These are phyloP conservation scores for Alosa alosa DNA, from an alignment of 2,113 vertebrate genomes.

Conservation along the genomic window DNA sequence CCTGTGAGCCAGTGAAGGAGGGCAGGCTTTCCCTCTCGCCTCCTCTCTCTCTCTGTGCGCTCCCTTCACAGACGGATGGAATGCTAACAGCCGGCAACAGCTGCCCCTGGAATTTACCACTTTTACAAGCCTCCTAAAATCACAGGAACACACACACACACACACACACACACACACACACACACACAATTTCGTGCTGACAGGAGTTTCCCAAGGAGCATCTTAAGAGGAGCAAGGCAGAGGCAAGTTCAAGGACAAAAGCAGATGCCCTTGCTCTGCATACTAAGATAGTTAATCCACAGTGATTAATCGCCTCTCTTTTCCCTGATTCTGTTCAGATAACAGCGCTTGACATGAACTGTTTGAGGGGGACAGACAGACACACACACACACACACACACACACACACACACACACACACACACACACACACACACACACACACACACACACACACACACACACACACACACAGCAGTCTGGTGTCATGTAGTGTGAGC, in stretches of 20 bases:
- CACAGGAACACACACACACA: not conserved
- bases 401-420: too few relatives aligned
- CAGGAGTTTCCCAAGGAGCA: conserved; percentile 30
- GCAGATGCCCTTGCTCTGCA: not conserved
- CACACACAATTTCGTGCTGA: conserved; percentile 22
- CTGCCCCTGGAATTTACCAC: conserved; percentile 71
- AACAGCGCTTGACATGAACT: not conserved
- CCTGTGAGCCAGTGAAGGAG: conserved; percentile 2
- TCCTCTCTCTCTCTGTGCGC: not conserved
- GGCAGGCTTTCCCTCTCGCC: conserved; percentile 20
- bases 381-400: too few relatives aligned
- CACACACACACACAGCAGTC: too few relatives aligned
- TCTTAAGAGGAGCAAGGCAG: conserved; percentile 29
- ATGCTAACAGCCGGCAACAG: conserved; percentile 72
- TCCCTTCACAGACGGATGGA: conserved; percentile 50
- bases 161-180: not conserved
- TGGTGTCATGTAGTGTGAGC: too few relatives aligned
- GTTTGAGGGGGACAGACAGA: not conserved
- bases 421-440: too few relatives aligned
- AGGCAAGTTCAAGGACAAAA: conserved; percentile 37
- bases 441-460: too few relatives aligned
- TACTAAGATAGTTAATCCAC: not conserved
- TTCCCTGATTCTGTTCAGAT: not conserved
- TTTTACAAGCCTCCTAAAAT: conserved; percentile 65
- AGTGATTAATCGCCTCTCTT: not conserved